These are phyloP conservation scores for Drosophila neonasuta DNA, from an alignment of 2,888 invertebrate species.

Conservation along the genomic window DNA sequence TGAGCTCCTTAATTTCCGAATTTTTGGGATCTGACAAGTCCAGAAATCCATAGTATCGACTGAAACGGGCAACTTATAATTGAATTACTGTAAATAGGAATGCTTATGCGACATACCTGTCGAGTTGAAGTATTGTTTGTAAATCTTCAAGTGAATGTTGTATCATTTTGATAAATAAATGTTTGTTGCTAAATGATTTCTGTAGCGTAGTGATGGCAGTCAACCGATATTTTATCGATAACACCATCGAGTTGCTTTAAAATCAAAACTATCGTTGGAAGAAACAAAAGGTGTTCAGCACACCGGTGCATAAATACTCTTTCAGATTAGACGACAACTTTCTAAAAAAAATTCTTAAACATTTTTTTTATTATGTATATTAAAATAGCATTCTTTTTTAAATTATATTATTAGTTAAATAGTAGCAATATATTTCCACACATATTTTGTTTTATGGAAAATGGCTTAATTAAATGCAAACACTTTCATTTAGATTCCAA, in stretches of 20 bases:
- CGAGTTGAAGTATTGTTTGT: slow-evolving; percentile 36
- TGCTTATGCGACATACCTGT: slow-evolving; percentile 25
- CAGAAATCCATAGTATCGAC: slow-evolving; percentile 95
- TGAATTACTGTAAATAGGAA: too few species aligned
- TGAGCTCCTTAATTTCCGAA: slow-evolving; percentile 89
- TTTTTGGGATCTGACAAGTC: slow-evolving; percentile 91
- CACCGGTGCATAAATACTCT: background rate
- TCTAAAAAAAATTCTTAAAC: background rate
- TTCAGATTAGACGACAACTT: background rate
- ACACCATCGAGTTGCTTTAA: background rate
- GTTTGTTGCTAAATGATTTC: slow-evolving; percentile 20
- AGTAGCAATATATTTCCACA: too few species aligned
- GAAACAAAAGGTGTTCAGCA: background rate
- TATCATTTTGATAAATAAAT: slow-evolving; percentile 31
- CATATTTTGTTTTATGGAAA: too few species aligned
- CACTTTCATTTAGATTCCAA: too few species aligned
- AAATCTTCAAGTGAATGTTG: slow-evolving; percentile 32
- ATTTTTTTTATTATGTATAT: too few species aligned
- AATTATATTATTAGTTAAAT: too few species aligned
- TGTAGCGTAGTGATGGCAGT: slow-evolving; percentile 6
- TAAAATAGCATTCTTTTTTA: too few species aligned
- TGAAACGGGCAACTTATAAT: slow-evolving; percentile 82
- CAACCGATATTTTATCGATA: slow-evolving; percentile 3
- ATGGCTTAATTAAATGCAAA: too few species aligned
- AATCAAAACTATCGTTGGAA: background rate